These are phyloP conservation scores for Hylomyscus alleni DNA, from an alignment of 2,797 vertebrate genomes.

Conservation along the genomic window DNA sequence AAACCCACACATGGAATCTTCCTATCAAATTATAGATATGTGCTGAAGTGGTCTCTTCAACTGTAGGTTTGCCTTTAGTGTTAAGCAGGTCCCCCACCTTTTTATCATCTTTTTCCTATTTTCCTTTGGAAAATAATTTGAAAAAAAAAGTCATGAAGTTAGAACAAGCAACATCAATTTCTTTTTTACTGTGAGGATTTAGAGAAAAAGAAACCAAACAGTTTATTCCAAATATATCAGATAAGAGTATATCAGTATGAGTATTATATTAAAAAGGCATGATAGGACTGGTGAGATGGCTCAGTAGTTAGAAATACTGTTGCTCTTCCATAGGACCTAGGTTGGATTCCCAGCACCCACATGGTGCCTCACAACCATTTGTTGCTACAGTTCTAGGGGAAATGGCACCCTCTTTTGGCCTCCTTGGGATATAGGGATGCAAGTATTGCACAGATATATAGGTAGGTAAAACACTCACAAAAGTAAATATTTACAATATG, in stretches of 20 bases:
- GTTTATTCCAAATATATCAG: conserved; percentile 80
- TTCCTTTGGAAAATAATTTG: conserved; percentile 71
- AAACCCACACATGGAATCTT: conserved; percentile 32
- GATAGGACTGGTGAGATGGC: background rate
- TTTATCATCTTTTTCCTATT: background rate
- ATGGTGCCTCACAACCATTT: background rate
- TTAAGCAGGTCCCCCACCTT: conserved; percentile 61
- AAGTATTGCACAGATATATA: background rate
- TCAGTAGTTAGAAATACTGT: background rate
- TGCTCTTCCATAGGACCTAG: background rate
- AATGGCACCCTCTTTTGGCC: background rate
- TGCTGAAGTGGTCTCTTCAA: conserved; percentile 21
- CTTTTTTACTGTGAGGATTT: conserved; percentile 75
- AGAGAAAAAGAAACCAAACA: conserved; percentile 8
- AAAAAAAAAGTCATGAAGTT: conserved; percentile 58
- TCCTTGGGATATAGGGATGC: background rate
- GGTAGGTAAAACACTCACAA: background rate
- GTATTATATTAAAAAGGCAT: conserved; percentile 71
- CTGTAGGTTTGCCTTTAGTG: conserved; percentile 71
- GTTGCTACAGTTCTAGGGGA: background rate
- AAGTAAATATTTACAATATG: background rate
- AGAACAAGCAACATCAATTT: conserved; percentile 69
- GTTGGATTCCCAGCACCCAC: background rate
- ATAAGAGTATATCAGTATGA: conserved; percentile 83
- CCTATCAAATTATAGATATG: conserved; percentile 50